Base-by-base conservation (phyloP, 2,113 vertebrate genomes). In the Trogon surrucura region DNA sequence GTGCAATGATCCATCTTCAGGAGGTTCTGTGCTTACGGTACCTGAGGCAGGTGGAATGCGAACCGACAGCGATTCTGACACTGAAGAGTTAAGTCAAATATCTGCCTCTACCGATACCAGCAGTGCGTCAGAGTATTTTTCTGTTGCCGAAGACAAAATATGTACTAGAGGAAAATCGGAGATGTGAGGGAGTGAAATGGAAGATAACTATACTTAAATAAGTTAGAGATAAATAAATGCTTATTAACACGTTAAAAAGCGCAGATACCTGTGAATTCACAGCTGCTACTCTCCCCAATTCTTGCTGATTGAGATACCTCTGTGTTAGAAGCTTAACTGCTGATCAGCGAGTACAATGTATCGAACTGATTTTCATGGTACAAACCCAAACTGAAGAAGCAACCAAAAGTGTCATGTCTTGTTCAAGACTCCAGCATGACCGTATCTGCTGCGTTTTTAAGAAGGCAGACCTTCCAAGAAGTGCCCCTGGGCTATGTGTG, bases 51-150 rank as follows among this genome's bases (percentile, higher is more conserved):
- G 20, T 80, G 87, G n/a, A 75, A 19, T 27, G 23, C 29, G 38
- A 29, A 91, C 44, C 61, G 86, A 95, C 80, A 86, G 91, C 5
- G 66, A 79, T 66, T 94, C 92, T 36, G 94, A 96, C 80, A 66
- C 51, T 5, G 95, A 96, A 56, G 72, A 95, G 62, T 32, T 38
- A 44, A 89, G 94, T 91, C 51, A 85, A 29, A 30, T 61, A 9
- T 93, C 92, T 1, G 22, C 27, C n/a, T 84, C 79, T 44, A 66
- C 74, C 45, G 77, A 58, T 29, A 50, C 51, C 57, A 93, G 64
- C 53, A 67, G 34, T 13, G 17, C 87, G 26, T 96, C 93, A 15
- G 93, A 96, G 4, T 94, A 80, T 50, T 92, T 86, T 73, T 94
- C 74, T 89, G 56, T 93, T 81, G 78, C 90, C 1, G 70, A 95